phyloP scores from a whole-genome alignment of 2,888 invertebrate species.

The Alitta virens region DNA sequence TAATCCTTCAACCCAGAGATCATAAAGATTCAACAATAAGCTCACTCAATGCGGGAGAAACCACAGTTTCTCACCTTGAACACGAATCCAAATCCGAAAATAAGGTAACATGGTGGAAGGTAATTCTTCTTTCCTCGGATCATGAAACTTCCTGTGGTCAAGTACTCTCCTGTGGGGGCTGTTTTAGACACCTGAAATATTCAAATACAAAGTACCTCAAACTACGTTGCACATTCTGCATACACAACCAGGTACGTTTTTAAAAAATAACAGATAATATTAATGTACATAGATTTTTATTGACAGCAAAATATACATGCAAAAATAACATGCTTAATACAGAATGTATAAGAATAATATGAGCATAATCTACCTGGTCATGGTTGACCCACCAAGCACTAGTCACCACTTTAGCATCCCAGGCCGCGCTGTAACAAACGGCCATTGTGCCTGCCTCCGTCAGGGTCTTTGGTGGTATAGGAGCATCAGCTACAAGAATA shows the following conservation, averaged over 20 bases:
- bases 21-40: too few species aligned
- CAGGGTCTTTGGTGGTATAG: slow-evolving; percentile 90
- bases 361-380: slow-evolving; percentile 74
- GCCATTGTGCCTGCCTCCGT: slow-evolving; percentile 97
- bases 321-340: too few species aligned
- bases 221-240: too few species aligned
- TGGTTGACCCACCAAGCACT: slow-evolving; percentile 97
- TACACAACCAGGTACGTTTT: too few species aligned
- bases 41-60: too few species aligned
- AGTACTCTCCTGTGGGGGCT: slow-evolving; percentile 95
- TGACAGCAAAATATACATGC: too few species aligned
- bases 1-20: too few species aligned
- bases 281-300: too few species aligned
- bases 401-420: slow-evolving; percentile 96
- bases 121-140: slow-evolving; percentile 85
- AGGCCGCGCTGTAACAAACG: slow-evolving; percentile 86
- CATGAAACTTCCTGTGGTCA: slow-evolving; percentile 72
- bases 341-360: too few species aligned
- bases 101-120: slow-evolving; percentile 84
- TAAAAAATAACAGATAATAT: too few species aligned
- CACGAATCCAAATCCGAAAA: slow-evolving; percentile 89
- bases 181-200: slow-evolving; percentile 80
- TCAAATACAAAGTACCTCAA: too few species aligned
- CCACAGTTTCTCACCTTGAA: slow-evolving; percentile 64
- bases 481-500: slow-evolving; percentile 42